Percentiles rank a stretch among this genome's conserved stretches.
phyloP scores from a whole-genome alignment of 2,113 vertebrate genomes.

The Odontesthes bonariensis region DNA sequence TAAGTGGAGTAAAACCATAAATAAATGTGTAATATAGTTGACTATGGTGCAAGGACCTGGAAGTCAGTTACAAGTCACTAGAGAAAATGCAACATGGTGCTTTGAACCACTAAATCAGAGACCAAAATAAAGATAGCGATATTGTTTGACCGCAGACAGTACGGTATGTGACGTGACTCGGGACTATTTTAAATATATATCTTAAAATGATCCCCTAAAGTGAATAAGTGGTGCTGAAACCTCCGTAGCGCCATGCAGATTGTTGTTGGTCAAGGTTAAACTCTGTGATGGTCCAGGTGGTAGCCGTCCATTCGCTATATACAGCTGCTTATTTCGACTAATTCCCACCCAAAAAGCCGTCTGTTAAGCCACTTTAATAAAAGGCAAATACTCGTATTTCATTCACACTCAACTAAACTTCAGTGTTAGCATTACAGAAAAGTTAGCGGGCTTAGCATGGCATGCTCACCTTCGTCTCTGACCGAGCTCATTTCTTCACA shows the following conservation, averaged over 20 bases:
- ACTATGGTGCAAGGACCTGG: neutral
- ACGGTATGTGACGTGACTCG: too few species aligned
- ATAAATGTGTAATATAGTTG: too few species aligned
- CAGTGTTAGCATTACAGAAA: neutral
- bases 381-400: neutral
- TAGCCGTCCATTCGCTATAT: neutral
- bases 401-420: conserved; percentile 22
- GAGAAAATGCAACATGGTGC: neutral
- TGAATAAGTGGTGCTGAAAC: too few species aligned
- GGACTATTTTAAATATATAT: too few species aligned
- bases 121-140: neutral
- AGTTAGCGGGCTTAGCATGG: conserved; percentile 37
- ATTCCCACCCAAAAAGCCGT: neutral
- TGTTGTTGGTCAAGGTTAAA: conserved; percentile 53
- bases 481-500: conserved; percentile 61
- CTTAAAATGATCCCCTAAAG: too few species aligned
- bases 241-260: neutral
- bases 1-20: too few species aligned
- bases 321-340: neutral
- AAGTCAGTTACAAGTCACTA: neutral
- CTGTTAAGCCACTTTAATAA: neutral
- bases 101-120: neutral
- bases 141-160: neutral
- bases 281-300: neutral
- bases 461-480: conserved; percentile 64